Evolutionary conservation across 2,113 vertebrate genomes (phyloP), one percentile per base, ranked within the genome.

Genomic region (Tyrannus savana): DNA sequence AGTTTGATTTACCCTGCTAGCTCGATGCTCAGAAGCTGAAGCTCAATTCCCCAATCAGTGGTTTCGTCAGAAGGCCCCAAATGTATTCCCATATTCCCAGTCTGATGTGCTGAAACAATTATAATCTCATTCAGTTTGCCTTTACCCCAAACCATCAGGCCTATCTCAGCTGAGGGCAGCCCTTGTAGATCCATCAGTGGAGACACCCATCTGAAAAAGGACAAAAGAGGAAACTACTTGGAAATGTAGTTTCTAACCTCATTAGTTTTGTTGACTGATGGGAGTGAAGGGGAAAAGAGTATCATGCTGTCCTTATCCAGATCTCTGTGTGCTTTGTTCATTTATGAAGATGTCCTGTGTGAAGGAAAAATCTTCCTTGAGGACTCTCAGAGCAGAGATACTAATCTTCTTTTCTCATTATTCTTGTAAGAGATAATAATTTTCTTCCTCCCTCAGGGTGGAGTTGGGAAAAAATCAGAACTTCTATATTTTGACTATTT

Each of bases 281-380:
- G 23, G 67, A 92, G 7, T 30, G 9, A 19, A 33, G 47, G 31
- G 18, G 21, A 9, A 66, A 59, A 89, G 41, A 37, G 28, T 41
- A 35, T 84, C 30, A 28, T 67, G 22, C 49, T 87, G 59, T 35
- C 35, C 84, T 88, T 81, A 69, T 67, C 64, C 56, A 81, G 37
- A 74, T 74, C 56, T 92, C 27, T 87, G 22, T 90, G 56, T 68
- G 31, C 53, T 78, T 89, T 89, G 22, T 47, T 94, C 47, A 6
- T 89, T 96, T 93, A 91, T 94, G 92, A 95, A 93, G 90, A 95
- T 85, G 90, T 95, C 84, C 53, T 53, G 30, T 79, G 66, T 84
- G 58, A 95, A 94, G 81, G 82, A 91, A 94, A 37, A 91, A 64
- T 90, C 74, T 94, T 93, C 78, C 85, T 87, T 75, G 66, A 94